Evolutionary conservation across 2,888 invertebrate species (phyloP).

Genomic region (Troides aeacus): DNA sequence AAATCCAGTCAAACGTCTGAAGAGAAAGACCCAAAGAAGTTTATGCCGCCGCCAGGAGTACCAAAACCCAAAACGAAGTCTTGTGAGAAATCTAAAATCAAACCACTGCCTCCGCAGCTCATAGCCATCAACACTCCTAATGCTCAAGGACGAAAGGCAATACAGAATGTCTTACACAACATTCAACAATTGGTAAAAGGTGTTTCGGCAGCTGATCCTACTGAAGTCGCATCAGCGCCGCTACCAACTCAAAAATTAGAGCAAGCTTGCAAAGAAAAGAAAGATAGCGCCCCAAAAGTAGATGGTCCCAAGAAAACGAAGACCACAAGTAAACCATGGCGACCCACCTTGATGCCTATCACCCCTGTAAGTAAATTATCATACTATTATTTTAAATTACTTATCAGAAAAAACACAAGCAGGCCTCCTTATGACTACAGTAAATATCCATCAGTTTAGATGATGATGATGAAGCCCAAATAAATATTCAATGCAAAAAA

Average conservation of each 20-base stretch:
- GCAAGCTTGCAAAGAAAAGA: slow-evolving; percentile 50
- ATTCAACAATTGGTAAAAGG: slow-evolving; percentile 75
- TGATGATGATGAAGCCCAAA: too few species aligned
- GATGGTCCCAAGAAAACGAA: slow-evolving; percentile 67
- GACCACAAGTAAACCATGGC: slow-evolving; percentile 83
- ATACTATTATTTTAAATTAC: neutral
- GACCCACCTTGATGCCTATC: slow-evolving; percentile 86
- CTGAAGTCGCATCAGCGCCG: slow-evolving; percentile 67
- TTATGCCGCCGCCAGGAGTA: slow-evolving; percentile 58
- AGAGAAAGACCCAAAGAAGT: slow-evolving; percentile 56
- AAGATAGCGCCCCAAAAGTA: slow-evolving; percentile 46
- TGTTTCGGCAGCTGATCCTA: slow-evolving; percentile 69
- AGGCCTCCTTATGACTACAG: too few species aligned
- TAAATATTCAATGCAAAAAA: too few species aligned
- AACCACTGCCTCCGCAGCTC: slow-evolving; percentile 77
- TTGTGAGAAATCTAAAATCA: slow-evolving; percentile 57
- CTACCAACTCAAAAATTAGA: slow-evolving; percentile 51
- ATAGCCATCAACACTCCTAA: slow-evolving; percentile 80
- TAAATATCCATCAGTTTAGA: too few species aligned
- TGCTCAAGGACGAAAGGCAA: slow-evolving; percentile 66
- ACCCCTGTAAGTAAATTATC: slow-evolving; percentile 61
- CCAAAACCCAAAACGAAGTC: slow-evolving; percentile 54
- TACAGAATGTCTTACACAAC: slow-evolving; percentile 72
- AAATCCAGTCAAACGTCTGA: slow-evolving; percentile 61
- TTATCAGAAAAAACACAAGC: too few species aligned